phyloP scores from a whole-genome alignment of 2,888 invertebrate species.

The Apotomis turbidana region DNA sequence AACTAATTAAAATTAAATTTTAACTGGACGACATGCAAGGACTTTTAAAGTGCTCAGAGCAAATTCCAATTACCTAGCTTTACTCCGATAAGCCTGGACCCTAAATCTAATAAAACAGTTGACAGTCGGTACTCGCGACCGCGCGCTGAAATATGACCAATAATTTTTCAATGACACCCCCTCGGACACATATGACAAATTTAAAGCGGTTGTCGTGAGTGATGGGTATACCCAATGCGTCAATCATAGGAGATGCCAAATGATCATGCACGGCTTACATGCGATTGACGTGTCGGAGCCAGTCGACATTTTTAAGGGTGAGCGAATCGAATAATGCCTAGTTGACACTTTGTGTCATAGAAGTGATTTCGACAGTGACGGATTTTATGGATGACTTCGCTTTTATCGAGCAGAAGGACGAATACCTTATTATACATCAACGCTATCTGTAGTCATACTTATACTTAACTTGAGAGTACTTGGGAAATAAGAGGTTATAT shows the following conservation, averaged over 20 bases:
- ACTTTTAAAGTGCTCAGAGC: too few relatives aligned
- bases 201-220: constrained; percentile 64
- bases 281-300: constrained; percentile 49
- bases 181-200: constrained; percentile 62
- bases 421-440: not conserved
- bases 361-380: constrained; percentile 20
- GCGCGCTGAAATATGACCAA: constrained; percentile 60
- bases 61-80: not conserved
- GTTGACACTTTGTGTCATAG: constrained; percentile 30
- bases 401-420: not conserved
- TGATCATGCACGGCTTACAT: constrained; percentile 56
- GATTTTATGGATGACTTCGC: constrained; percentile 25
- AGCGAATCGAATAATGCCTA: constrained; percentile 31
- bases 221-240: constrained; percentile 64
- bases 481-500: too few relatives aligned
- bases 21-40: too few relatives aligned
- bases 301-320: constrained; percentile 38
- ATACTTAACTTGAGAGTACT: too few relatives aligned
- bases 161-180: constrained; percentile 71
- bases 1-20: too few relatives aligned
- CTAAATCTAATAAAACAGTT: constrained; percentile 23
- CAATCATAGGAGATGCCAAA: constrained; percentile 66
- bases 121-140: constrained; percentile 16
- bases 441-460: too few relatives aligned
- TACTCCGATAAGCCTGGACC: not conserved